These are phyloP conservation scores for Lagorchestes hirsutus DNA, from an alignment of 2,797 vertebrate genomes.

Conservation along the genomic window DNA sequence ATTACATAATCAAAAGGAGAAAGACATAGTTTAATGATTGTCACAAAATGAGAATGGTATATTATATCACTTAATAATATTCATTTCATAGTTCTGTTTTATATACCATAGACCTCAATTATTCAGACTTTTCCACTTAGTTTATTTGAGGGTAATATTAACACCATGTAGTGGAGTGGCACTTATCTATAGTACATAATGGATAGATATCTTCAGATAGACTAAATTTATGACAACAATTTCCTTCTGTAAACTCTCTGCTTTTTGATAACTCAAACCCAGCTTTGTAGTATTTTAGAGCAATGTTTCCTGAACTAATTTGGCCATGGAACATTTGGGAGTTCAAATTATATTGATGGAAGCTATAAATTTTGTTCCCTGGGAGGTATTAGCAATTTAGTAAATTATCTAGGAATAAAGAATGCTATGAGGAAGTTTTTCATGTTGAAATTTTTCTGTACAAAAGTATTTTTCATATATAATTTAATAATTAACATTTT, in stretches of 20 bases:
- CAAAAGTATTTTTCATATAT: background rate
- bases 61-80: background rate
- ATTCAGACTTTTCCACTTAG: conserved; percentile 18
- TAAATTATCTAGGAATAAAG: background rate
- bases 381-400: background rate
- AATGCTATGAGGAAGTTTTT: background rate
- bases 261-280: background rate
- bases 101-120: conserved; percentile 34
- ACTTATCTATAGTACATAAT: conserved; percentile 35
- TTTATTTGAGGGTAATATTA: conserved; percentile 39
- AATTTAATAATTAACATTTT: background rate
- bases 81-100: background rate
- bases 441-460: background rate
- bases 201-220: conserved; percentile 43
- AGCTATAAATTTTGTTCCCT: background rate
- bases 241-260: background rate
- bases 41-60: conserved; percentile 40
- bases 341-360: background rate
- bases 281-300: background rate
- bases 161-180: conserved; percentile 33
- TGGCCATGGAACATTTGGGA: background rate
- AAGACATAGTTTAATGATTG: conserved; percentile 28
- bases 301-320: background rate
- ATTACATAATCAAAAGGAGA: background rate
- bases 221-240: background rate